Conservation (phyloP, 2,113 vertebrate genomes). For the Phyllostomus hastatus region DNA sequence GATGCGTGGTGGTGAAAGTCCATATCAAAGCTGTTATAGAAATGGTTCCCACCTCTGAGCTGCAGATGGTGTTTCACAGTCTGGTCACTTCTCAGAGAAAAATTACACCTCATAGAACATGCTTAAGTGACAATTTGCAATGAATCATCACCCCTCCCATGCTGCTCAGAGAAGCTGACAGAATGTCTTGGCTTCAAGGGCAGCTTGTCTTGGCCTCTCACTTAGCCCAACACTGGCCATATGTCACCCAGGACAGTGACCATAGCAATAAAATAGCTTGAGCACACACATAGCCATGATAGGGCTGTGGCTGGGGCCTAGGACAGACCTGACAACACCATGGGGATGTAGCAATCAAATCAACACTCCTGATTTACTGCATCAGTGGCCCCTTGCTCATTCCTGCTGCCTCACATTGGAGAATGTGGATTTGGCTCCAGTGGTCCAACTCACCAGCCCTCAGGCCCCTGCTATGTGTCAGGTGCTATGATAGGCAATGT, state of each 20-base stretch:
- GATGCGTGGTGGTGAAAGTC: neutral
- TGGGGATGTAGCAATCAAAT: neutral
- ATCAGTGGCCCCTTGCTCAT: neutral
- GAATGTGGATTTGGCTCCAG: neutral
- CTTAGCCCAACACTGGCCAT: slow-evolving; percentile 7
- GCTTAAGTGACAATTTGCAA: slow-evolving; percentile 58
- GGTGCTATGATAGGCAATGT: neutral
- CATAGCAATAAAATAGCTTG: neutral
- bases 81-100: slow-evolving; percentile 18
- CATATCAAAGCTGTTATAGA: neutral
- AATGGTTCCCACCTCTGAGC: neutral
- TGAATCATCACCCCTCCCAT: slow-evolving; percentile 51
- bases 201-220: slow-evolving; percentile 23
- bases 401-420: neutral
- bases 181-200: slow-evolving; percentile 49
- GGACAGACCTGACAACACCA: neutral
- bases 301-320: neutral
- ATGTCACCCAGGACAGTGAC: slow-evolving; percentile 13
- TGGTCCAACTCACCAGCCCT: neutral
- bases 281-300: neutral
- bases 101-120: slow-evolving; percentile 38
- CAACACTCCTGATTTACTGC: neutral
- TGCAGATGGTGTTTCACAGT: slow-evolving; percentile 23
- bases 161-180: slow-evolving; percentile 23
- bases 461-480: neutral